Evolutionary conservation across 2,888 invertebrate species (phyloP).

Genomic region (Anaspis maculata): DNA sequence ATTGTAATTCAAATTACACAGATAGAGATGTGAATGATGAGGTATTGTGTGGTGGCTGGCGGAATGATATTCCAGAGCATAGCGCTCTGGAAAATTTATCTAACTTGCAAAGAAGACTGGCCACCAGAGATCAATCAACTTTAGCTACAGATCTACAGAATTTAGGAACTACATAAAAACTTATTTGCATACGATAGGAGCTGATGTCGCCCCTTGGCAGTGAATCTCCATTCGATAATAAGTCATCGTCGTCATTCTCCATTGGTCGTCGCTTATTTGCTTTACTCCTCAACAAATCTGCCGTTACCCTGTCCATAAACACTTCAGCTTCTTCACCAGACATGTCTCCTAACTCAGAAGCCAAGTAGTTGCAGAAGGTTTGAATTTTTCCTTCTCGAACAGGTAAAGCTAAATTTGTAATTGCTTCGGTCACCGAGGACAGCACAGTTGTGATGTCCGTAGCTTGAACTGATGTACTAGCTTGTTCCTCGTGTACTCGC

Average conservation of each 20-base stretch:
- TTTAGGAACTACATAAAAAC: slow-evolving; percentile 1
- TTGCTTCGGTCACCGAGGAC: too few relatives aligned
- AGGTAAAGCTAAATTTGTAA: too few relatives aligned
- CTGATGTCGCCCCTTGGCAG: not conserved
- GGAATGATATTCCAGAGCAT: not conserved
- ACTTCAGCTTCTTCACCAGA: too few relatives aligned
- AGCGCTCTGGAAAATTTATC: not conserved
- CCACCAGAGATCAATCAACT: not conserved
- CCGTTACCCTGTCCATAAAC: too few relatives aligned
- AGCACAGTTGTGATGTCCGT: too few relatives aligned
- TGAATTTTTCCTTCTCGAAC: too few relatives aligned
- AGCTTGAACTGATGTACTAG: too few relatives aligned
- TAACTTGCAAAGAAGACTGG: slow-evolving; percentile 1
- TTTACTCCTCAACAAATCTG: too few relatives aligned
- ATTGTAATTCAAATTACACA: not conserved
- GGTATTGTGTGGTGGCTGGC: not conserved
- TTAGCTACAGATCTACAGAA: not conserved
- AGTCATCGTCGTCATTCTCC: not conserved
- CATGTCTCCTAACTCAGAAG: too few relatives aligned
- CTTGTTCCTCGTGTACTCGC: too few relatives aligned
- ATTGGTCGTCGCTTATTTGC: too few relatives aligned
- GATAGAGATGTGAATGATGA: not conserved
- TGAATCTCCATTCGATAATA: not conserved
- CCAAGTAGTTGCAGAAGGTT: too few relatives aligned
- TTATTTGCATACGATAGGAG: not conserved